phyloP scores from a whole-genome alignment of 2,888 invertebrate genomes.

The Hirtodrosophila duncani region DNA sequence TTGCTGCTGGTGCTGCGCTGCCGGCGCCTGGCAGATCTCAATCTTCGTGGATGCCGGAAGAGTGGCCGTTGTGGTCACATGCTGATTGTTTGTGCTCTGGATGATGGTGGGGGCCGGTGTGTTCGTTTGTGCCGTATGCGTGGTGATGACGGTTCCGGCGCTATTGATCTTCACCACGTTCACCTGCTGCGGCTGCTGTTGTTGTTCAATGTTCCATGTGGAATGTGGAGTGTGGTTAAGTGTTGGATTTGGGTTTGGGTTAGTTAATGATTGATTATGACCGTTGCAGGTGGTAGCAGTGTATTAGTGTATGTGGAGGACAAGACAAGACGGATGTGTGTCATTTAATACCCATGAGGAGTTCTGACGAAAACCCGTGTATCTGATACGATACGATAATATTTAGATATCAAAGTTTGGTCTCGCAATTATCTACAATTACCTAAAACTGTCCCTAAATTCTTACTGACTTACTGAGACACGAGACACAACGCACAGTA shows the following conservation, averaged over 20 bases:
- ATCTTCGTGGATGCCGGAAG: slow-evolving; percentile 76
- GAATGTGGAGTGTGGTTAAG: background rate
- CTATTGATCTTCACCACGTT: slow-evolving; percentile 78
- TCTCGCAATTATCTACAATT: too few relatives aligned
- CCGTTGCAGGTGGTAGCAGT: background rate
- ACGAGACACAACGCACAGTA: too few relatives aligned
- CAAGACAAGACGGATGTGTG: too few relatives aligned
- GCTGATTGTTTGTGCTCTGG: slow-evolving; percentile 76
- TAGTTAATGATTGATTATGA: slow-evolving; percentile 1
- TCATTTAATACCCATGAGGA: too few relatives aligned
- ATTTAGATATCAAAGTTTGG: too few relatives aligned
- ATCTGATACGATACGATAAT: too few relatives aligned
- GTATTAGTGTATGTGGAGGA: background rate
- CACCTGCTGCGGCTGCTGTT: slow-evolving; percentile 73
- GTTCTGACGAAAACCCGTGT: too few relatives aligned
- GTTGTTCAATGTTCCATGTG: background rate
- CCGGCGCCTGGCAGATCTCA: slow-evolving; percentile 76
- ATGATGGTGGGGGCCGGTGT: slow-evolving; percentile 73
- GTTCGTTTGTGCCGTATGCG: slow-evolving; percentile 71
- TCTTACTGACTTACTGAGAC: too few relatives aligned
- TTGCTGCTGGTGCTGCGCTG: slow-evolving; percentile 55
- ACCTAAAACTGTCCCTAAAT: too few relatives aligned
- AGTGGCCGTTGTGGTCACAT: slow-evolving; percentile 73
- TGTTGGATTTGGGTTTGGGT: slow-evolving; percentile 2
- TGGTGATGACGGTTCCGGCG: slow-evolving; percentile 76